Evolutionary conservation across 1,140 invertebrate genomes (phyloP).

Genomic region (fruit fly (Drosophila melanogaster)): DNA sequence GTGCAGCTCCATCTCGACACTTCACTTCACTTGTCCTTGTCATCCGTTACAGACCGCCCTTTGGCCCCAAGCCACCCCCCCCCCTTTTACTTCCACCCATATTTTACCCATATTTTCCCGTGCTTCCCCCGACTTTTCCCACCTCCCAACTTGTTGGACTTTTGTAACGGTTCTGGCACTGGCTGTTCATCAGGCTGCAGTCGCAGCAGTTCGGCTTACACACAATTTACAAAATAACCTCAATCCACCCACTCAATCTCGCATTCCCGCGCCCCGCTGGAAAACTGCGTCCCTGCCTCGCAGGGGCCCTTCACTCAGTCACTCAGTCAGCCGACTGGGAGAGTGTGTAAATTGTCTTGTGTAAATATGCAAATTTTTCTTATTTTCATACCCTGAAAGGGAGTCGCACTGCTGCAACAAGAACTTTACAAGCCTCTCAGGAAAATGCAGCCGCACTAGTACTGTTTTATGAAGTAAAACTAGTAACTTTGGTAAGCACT

Average conservation of each 20-base stretch:
- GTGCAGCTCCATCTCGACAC: conserved; percentile 47
- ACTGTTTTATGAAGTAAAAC: background rate
- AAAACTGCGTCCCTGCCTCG: conserved; percentile 1
- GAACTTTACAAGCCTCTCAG: background rate
- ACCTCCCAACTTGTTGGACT: conserved; percentile 72
- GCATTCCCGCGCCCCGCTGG: background rate
- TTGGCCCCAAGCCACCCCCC: background rate
- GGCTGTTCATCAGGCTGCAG: conserved; percentile 51
- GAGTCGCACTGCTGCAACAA: conserved; percentile 1
- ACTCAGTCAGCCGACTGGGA: conserved; percentile 26
- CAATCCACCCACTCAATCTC: conserved; percentile 41
- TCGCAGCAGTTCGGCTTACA: conserved; percentile 76
- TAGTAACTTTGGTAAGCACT: background rate
- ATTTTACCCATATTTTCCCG: conserved; percentile 10
- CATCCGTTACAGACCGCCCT: conserved; percentile 22
- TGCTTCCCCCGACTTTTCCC: conserved; percentile 3
- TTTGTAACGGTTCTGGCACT: conserved; percentile 53
- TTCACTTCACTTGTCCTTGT: conserved; percentile 61
- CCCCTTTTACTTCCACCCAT: conserved; percentile 30
- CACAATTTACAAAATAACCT: conserved; percentile 74
- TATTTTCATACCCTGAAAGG: conserved; percentile 26
- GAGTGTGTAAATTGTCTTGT: conserved; percentile 78
- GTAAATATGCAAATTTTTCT: conserved; percentile 75
- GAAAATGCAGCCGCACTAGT: background rate
- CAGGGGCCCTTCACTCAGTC: conserved; percentile 41